Conservation (phyloP, 2,888 invertebrate genomes). For the Campoplex capitator region DNA sequence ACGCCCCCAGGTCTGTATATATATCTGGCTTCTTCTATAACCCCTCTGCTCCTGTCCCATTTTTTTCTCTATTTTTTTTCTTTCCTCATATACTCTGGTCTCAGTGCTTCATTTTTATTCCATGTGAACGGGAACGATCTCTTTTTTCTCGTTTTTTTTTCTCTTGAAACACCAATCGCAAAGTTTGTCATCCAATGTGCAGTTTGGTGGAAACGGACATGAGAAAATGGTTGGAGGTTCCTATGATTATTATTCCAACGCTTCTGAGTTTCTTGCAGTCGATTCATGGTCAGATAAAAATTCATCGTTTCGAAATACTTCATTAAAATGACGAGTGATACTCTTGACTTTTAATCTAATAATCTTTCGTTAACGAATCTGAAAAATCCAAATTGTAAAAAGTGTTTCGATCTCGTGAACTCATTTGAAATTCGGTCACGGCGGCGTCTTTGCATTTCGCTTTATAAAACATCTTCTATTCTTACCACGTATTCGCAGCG, state of each 20-base stretch:
- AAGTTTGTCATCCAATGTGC: conserved; percentile 20
- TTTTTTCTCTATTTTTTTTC: conserved; percentile 7
- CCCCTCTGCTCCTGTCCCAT: not conserved
- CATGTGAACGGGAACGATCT: conserved; percentile 18
- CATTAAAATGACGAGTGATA: not conserved
- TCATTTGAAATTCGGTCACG: no score
- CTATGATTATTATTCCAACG: not conserved
- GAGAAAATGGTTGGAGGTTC: not conserved
- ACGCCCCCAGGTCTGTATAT: conserved; percentile 44
- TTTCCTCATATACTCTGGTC: conserved; percentile 6
- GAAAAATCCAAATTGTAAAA: no score
- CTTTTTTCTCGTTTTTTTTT: conserved; percentile 47
- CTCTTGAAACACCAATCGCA: not conserved
- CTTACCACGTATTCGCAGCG: no score
- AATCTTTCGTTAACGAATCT: no score
- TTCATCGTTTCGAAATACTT: not conserved
- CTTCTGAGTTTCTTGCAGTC: not conserved
- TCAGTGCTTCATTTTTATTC: conserved; percentile 55
- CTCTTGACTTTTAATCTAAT: no score
- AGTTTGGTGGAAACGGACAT: not conserved
- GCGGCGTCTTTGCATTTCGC: no score
- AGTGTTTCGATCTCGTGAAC: no score
- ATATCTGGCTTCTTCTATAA: conserved; percentile 50
- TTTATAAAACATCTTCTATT: no score
- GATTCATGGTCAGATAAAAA: not conserved